Evolutionary conservation across 2,888 invertebrate genomes (phyloP).

Genomic region (Drosophila villosipedis): DNA sequence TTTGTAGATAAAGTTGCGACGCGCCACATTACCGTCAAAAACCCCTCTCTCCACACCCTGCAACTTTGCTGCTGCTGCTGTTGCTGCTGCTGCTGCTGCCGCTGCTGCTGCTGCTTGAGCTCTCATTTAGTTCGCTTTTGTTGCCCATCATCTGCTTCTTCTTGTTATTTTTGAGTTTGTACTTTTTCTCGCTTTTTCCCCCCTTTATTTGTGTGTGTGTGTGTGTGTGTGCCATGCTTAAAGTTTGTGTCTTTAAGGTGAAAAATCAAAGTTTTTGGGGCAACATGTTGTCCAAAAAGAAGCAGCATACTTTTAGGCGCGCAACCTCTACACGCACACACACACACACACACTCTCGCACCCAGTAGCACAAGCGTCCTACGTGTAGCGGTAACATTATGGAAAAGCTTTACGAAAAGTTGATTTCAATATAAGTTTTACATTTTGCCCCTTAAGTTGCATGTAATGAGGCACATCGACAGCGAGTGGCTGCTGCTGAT

Average conservation of each 20-base stretch:
- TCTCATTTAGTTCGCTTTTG: constrained; percentile 26
- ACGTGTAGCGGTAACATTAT: constrained; percentile 35
- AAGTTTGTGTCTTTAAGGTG: constrained; percentile 54
- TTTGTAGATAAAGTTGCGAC: constrained; percentile 73
- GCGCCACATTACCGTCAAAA: constrained; percentile 8
- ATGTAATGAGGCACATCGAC: constrained; percentile 52
- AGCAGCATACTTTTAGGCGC: constrained; percentile 52
- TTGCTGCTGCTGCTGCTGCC: constrained; percentile 14
- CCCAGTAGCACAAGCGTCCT: neutral
- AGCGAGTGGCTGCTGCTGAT: constrained; percentile 1
- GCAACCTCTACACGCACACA: constrained; percentile 16
- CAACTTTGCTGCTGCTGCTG: neutral
- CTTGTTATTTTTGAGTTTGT: constrained; percentile 30
- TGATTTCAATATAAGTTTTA: constrained; percentile 71
- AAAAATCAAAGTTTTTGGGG: constrained; percentile 58
- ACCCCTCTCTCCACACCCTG: neutral
- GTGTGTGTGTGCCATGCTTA: constrained; percentile 18
- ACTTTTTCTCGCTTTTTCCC: neutral
- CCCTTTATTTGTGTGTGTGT: neutral
- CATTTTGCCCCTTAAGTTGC: constrained; percentile 64
- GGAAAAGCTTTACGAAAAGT: constrained; percentile 62
- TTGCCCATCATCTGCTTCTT: constrained; percentile 26
- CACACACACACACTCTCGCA: constrained; percentile 1
- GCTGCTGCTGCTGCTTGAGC: constrained; percentile 24
- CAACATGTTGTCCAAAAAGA: constrained; percentile 58